A percentile compares a stretch with the other conserved stretches of the same genome.
Evolutionary conservation across 2,113 vertebrate genomes (phyloP).

Genomic region (Pristiophorus japonicus): DNA sequence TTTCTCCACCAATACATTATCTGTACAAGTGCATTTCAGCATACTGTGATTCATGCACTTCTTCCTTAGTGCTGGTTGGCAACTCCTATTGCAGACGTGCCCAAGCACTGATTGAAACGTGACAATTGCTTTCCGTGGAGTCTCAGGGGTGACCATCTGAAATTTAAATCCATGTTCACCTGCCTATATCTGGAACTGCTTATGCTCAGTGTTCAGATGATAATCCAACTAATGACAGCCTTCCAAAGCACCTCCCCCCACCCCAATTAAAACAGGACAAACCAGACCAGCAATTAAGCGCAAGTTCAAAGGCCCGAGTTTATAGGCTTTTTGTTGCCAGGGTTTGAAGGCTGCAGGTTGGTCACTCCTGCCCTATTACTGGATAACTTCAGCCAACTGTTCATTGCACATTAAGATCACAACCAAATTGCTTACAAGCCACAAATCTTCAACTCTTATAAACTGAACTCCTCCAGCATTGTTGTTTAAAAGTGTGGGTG

Average conservation of each 20-base stretch:
- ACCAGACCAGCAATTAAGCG: not conserved
- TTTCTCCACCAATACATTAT: not conserved
- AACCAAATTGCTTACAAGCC: not conserved
- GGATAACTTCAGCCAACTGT: not conserved
- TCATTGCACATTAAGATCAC: not conserved
- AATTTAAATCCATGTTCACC: not conserved
- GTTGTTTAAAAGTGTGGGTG: not conserved
- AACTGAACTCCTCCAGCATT: not conserved
- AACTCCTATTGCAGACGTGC: not conserved
- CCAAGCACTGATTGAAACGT: not conserved
- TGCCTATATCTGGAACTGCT: not conserved
- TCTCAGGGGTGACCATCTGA: not conserved
- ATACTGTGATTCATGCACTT: not conserved
- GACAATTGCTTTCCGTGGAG: not conserved
- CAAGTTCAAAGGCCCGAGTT: not conserved
- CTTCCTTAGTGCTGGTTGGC: not conserved
- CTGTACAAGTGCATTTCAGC: not conserved
- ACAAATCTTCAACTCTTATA: not conserved
- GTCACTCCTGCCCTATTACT: not conserved
- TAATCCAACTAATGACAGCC: not conserved
- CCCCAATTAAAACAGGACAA: not conserved
- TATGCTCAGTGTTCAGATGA: not conserved
- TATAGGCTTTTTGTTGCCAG: not conserved
- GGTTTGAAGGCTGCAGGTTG: not conserved
- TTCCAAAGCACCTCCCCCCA: no score